phyloP scores from a whole-genome alignment of 2,113 vertebrate genomes.

The Macquaria australasica region DNA sequence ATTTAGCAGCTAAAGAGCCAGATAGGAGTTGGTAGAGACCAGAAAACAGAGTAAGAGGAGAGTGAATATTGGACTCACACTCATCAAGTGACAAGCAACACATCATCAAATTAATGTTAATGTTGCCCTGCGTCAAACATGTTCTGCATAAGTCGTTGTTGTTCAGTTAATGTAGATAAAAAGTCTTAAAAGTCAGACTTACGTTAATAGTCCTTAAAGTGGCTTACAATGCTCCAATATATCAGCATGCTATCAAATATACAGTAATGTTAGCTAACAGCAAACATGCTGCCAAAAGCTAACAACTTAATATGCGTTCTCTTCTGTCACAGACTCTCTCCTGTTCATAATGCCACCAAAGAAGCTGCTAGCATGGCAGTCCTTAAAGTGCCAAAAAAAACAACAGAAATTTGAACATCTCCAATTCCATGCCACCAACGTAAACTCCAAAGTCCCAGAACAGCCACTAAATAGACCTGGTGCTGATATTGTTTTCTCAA shows the following conservation, averaged over 20 bases:
- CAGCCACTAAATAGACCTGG: not conserved
- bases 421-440: not conserved
- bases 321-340: no score
- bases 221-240: no score
- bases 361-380: no score
- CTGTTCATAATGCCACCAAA: no score
- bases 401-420: not conserved
- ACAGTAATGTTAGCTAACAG: no score
- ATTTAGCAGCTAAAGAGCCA: not conserved
- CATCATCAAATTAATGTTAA: not conserved
- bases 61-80: not conserved
- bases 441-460: not conserved
- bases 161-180: not conserved
- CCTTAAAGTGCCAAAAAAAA: not conserved
- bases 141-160: not conserved
- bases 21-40: not conserved
- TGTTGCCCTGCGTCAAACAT: not conserved
- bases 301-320: no score
- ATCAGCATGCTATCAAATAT: no score
- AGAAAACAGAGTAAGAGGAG: not conserved
- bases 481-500: not conserved
- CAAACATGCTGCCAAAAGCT: no score
- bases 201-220: no score
- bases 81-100: slow-evolving; percentile 1
- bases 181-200: not conserved